A percentile compares a stretch with the other conserved stretches of the same genome.
phyloP scores from a whole-genome alignment of 1,140 invertebrate genomes.

The Uloborus diversus region DNA sequence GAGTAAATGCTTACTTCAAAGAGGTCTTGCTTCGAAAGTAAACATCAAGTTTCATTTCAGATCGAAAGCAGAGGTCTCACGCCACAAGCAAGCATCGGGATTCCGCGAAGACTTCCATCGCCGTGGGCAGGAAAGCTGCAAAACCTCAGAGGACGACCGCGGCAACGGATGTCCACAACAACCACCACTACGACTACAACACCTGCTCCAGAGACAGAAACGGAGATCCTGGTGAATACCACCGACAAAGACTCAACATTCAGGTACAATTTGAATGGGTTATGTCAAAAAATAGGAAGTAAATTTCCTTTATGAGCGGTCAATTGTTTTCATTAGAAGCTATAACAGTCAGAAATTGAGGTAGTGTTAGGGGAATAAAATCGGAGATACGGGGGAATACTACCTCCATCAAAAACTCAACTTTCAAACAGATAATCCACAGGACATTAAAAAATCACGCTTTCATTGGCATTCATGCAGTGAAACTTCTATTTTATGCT shows the following conservation, averaged over 20 bases:
- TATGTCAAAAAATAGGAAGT: background rate
- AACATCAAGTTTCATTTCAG: background rate
- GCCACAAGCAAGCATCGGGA: conserved; percentile 30
- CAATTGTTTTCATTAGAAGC: no score
- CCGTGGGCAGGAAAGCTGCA: conserved; percentile 14
- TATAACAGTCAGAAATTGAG: no score
- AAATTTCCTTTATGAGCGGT: background rate
- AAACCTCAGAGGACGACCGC: background rate
- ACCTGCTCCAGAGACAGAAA: background rate
- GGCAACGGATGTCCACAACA: background rate
- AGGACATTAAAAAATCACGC: no score
- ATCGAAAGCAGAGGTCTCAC: background rate
- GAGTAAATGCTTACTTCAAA: no score
- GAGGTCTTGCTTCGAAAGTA: background rate
- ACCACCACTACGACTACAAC: background rate
- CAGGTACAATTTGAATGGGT: background rate
- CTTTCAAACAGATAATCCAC: no score
- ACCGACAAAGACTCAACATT: background rate
- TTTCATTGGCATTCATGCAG: no score
- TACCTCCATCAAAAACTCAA: no score
- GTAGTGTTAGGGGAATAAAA: no score
- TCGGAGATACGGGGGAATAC: no score
- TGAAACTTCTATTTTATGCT: no score
- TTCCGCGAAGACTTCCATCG: conserved; percentile 15
- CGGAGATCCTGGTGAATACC: background rate